Evolutionary conservation across 2,888 invertebrate genomes (phyloP).

Genomic region (Philhelius pedissequus): DNA sequence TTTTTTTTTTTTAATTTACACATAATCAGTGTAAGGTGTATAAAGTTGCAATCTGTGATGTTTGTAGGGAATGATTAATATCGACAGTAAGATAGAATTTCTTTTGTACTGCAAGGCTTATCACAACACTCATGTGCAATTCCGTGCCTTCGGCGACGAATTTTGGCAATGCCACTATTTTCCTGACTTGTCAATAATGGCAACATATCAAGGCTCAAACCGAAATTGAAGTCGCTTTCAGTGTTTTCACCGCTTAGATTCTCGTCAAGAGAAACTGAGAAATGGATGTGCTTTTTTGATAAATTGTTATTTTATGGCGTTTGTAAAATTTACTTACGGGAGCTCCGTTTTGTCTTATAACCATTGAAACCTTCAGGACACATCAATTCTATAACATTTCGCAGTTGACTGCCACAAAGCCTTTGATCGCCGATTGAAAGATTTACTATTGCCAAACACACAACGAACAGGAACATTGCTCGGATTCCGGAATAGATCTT

Average conservation of each 20-base stretch:
- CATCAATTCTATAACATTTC: conserved; percentile 22
- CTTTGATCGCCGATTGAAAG: neutral
- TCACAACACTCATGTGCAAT: conserved; percentile 73
- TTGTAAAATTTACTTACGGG: conserved; percentile 9
- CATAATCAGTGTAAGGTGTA: neutral
- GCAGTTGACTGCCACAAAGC: conserved; percentile 9
- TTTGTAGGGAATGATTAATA: neutral
- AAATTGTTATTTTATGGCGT: neutral
- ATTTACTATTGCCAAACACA: neutral
- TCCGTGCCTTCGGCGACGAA: conserved; percentile 71
- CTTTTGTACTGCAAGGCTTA: conserved; percentile 70
- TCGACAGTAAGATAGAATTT: conserved; percentile 71
- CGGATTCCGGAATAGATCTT: neutral
- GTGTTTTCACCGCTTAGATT: neutral
- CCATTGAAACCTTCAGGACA: conserved; percentile 19
- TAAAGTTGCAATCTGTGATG: neutral
- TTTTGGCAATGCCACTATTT: conserved; percentile 68
- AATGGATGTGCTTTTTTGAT: neutral
- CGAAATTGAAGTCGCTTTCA: conserved; percentile 1
- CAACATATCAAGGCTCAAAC: conserved; percentile 26
- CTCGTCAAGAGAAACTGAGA: conserved; percentile 8
- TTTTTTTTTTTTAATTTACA: neutral
- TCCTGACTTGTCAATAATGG: conserved; percentile 70
- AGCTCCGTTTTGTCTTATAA: conserved; percentile 18
- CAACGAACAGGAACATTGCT: neutral